A percentile compares a stretch with the other conserved stretches of the same genome.
Evolutionary conservation across 1,140 invertebrate species (phyloP).

Genomic region (Dolichoris vasculosae): DNA sequence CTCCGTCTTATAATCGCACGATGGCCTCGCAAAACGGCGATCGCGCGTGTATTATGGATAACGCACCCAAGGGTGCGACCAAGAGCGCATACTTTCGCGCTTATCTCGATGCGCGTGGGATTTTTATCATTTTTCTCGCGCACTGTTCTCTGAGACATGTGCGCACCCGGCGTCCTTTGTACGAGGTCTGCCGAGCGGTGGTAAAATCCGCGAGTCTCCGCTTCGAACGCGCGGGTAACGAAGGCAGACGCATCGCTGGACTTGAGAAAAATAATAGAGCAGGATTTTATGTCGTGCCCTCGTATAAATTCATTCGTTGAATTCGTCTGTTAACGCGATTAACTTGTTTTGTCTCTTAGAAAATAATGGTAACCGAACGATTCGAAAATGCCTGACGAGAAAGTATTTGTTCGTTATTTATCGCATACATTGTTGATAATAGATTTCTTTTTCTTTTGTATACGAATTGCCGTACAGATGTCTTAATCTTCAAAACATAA

Average conservation of each 20-base stretch:
- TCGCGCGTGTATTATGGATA: too few species aligned
- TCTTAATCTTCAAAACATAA: too few species aligned
- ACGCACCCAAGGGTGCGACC: too few species aligned
- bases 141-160: neutral
- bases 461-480: too few species aligned
- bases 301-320: too few species aligned
- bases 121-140: neutral
- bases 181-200: neutral
- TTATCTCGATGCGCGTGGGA: neutral
- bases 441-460: neutral
- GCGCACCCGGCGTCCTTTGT: neutral
- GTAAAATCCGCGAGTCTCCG: neutral
- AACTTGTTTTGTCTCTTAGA: neutral
- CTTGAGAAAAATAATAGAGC: neutral
- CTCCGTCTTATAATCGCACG: too few species aligned
- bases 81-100: too few species aligned
- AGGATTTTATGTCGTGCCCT: neutral
- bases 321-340: neutral
- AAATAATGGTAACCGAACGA: neutral
- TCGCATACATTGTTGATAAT: neutral
- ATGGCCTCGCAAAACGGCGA: neutral
- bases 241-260: neutral
- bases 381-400: neutral
- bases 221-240: neutral
- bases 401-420: too few species aligned